Evolutionary conservation across 2,113 vertebrate genomes (phyloP).

Genomic region (Callorhinus ursinus): DNA sequence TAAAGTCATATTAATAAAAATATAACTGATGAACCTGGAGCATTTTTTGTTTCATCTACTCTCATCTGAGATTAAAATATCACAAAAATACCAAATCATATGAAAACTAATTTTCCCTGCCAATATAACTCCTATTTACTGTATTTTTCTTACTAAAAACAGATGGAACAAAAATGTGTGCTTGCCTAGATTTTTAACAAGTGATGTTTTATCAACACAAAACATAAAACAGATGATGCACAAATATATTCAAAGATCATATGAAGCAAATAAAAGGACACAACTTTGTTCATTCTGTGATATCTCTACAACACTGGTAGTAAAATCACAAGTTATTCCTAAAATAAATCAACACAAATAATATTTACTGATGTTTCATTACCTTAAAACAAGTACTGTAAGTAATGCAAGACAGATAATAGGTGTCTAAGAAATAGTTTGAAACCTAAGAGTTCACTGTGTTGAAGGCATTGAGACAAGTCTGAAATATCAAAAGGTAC

Average conservation of each 20-base stretch:
- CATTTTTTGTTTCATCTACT: background rate
- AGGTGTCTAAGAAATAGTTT: background rate
- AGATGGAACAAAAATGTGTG: constrained; percentile 47
- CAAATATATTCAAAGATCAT: constrained; percentile 24
- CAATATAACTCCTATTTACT: constrained; percentile 24
- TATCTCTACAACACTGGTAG: background rate
- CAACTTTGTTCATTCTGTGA: background rate
- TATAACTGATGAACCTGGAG: background rate
- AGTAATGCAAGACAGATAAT: background rate
- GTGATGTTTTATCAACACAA: constrained; percentile 57
- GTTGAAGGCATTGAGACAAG: background rate
- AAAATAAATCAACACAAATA: background rate
- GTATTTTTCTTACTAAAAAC: constrained; percentile 43
- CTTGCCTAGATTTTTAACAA: constrained; percentile 53
- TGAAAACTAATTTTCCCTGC: constrained; percentile 28
- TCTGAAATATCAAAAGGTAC: background rate
- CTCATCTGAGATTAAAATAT: background rate
- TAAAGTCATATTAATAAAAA: background rate
- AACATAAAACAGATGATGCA: constrained; percentile 20
- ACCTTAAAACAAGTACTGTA: background rate
- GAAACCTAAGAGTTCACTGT: background rate
- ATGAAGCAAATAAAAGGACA: background rate
- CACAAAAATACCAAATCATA: background rate
- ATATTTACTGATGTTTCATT: background rate
- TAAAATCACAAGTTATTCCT: background rate